Evolutionary conservation across 37 sponge, comb jelly and placozoan species (phyloP).

Genomic region (Agelas oroides): DNA sequence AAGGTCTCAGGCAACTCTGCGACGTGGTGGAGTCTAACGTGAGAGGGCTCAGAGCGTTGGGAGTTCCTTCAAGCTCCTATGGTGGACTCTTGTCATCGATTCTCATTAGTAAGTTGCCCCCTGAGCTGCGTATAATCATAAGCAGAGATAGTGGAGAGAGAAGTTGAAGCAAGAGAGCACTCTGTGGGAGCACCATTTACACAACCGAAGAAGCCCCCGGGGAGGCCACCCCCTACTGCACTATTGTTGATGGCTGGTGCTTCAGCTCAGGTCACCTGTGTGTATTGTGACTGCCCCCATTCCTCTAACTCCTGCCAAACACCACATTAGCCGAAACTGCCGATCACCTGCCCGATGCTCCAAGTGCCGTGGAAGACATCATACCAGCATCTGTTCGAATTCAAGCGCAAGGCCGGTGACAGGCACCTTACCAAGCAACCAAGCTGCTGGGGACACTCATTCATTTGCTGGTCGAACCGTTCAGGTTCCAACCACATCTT

Average conservation of each 20-base stretch:
- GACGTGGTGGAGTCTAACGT: constrained; percentile 4
- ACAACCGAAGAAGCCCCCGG: not conserved
- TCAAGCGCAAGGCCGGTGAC: too few species aligned
- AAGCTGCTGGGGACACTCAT: constrained; percentile 22
- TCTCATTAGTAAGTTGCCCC: constrained; percentile 13
- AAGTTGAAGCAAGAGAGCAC: constrained; percentile 44
- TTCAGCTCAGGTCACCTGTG: too few species aligned
- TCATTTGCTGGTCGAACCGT: too few species aligned
- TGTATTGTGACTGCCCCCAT: constrained; percentile 16
- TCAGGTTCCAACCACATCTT: constrained; percentile 1
- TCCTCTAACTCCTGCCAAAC: constrained; percentile 29
- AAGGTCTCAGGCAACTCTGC: constrained; percentile 11
- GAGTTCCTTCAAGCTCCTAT: constrained; percentile 16
- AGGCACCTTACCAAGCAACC: not conserved
- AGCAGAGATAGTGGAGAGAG: constrained; percentile 27
- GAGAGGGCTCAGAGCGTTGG: constrained; percentile 14
- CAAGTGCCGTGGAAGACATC: constrained; percentile 34
- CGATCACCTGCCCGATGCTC: not conserved
- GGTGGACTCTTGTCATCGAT: constrained; percentile 18
- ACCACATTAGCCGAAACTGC: constrained; percentile 36
- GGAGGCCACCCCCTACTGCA: not conserved
- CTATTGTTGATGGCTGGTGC: too few species aligned
- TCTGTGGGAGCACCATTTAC: not conserved
- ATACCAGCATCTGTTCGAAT: constrained; percentile 46
- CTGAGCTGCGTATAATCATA: constrained; percentile 20